A percentile compares a stretch with the other conserved stretches of the same genome.
These are phyloP conservation scores for Acleris cristana DNA, from an alignment of 2,888 invertebrate species.

Conservation along the genomic window DNA sequence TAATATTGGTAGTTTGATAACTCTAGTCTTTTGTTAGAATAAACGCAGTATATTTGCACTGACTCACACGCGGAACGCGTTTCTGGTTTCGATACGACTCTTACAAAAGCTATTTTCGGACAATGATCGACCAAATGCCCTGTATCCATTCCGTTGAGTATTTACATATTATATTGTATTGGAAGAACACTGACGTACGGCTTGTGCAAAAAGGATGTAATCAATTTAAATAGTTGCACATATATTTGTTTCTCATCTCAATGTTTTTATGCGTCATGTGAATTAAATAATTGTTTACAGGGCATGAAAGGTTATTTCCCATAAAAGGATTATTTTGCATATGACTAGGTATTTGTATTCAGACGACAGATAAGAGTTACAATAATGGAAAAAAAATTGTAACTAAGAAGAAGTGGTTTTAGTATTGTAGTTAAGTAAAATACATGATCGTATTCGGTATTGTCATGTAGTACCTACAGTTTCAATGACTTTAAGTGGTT, in stretches of 20 bases:
- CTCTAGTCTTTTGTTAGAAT: conserved; percentile 20
- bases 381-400: no score
- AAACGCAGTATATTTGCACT: conserved; percentile 22
- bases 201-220: conserved; percentile 14
- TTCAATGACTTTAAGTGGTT: no score
- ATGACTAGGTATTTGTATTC: no score
- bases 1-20: conserved; percentile 21
- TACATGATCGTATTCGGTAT: no score
- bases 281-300: conserved; percentile 31
- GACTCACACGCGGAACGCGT: conserved; percentile 29
- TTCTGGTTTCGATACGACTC: conserved; percentile 28
- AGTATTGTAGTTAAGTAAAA: no score
- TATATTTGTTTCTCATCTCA: conserved; percentile 11
- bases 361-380: no score
- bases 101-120: conserved; percentile 35
- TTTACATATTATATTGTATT: conserved; percentile 35
- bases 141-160: conserved; percentile 33
- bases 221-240: conserved; percentile 4
- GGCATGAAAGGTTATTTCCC: conserved; percentile 10
- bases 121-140: conserved; percentile 38
- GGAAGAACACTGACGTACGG: conserved; percentile 5
- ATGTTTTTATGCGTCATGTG: conserved; percentile 13
- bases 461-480: no score
- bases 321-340: no score
- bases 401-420: no score